Conservation (phyloP, 1,140 invertebrate genomes). For the Drosophila repletoides region DNA sequence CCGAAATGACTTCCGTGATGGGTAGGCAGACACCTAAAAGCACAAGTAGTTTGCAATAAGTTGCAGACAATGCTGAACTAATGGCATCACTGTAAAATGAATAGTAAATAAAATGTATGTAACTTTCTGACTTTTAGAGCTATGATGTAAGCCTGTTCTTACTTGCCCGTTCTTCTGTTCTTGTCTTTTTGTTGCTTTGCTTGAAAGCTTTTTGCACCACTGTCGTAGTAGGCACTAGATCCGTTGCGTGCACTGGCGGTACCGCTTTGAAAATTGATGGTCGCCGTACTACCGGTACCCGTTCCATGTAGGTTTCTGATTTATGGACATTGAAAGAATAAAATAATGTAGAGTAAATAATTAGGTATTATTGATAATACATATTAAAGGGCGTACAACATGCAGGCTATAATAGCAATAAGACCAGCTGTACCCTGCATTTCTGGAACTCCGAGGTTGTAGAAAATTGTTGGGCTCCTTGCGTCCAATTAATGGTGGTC, state of each 20-base stretch:
- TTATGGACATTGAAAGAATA: too few species aligned
- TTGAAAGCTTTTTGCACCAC: conserved; percentile 63
- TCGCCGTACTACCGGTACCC: conserved; percentile 70
- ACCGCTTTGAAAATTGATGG: conserved; percentile 69
- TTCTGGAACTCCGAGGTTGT: conserved; percentile 44
- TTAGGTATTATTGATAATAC: background rate
- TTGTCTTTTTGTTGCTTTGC: conserved; percentile 73
- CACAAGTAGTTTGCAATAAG: conserved; percentile 89
- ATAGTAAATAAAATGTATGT: background rate
- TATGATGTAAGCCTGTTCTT: conserved; percentile 23
- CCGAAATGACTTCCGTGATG: conserved; percentile 86
- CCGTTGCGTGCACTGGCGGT: conserved; percentile 55
- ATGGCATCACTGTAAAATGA: conserved; percentile 81
- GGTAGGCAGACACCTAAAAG: conserved; percentile 88
- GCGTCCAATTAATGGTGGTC: conserved; percentile 78
- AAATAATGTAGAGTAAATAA: background rate
- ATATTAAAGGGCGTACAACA: background rate
- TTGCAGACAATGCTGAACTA: conserved; percentile 85
- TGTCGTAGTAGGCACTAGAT: conserved; percentile 54
- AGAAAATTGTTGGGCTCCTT: conserved; percentile 65
- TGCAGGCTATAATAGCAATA: background rate
- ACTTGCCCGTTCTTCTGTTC: conserved; percentile 82
- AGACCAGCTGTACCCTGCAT: conserved; percentile 58
- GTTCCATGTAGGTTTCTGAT: conserved; percentile 66
- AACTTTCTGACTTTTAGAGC: background rate